Percentiles rank a stretch among this genome's conserved stretches.
Evolutionary conservation across 2,113 vertebrate genomes (phyloP).

Genomic region (Chionis minor): DNA sequence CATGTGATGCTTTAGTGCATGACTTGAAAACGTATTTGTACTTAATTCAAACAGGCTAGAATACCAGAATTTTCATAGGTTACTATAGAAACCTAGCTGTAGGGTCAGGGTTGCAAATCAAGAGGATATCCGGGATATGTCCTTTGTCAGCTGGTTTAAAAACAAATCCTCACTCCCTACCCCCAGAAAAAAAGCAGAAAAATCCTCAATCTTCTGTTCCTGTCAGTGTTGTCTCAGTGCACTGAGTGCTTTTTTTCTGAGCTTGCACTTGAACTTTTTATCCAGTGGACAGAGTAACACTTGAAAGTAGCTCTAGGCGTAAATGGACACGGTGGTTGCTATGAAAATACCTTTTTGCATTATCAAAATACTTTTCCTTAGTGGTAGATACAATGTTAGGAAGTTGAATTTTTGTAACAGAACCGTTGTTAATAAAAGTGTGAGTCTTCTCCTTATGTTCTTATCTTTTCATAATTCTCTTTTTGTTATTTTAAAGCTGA

Average conservation of each 20-base stretch:
- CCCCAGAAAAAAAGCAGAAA: background rate
- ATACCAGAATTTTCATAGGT: background rate
- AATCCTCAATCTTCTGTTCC: background rate
- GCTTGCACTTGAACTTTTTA: background rate
- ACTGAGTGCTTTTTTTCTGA: background rate
- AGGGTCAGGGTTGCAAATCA: background rate
- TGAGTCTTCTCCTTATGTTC: background rate
- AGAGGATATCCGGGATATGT: background rate
- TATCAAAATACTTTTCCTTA: background rate
- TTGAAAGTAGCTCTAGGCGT: background rate
- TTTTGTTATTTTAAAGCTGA: background rate
- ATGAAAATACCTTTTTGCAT: background rate
- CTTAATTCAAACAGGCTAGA: background rate
- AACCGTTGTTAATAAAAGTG: background rate
- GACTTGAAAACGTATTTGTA: conserved; percentile 1
- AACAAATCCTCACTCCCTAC: background rate
- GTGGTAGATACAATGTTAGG: background rate
- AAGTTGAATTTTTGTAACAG: background rate
- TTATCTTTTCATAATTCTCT: background rate
- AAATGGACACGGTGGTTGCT: background rate
- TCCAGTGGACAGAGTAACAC: background rate
- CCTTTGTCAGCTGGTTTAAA: background rate
- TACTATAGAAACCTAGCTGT: background rate
- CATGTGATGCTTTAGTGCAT: background rate
- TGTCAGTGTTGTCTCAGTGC: background rate